Base-by-base conservation (phyloP, 2,888 invertebrate genomes). In the Meiosimyza decipiens region DNA sequence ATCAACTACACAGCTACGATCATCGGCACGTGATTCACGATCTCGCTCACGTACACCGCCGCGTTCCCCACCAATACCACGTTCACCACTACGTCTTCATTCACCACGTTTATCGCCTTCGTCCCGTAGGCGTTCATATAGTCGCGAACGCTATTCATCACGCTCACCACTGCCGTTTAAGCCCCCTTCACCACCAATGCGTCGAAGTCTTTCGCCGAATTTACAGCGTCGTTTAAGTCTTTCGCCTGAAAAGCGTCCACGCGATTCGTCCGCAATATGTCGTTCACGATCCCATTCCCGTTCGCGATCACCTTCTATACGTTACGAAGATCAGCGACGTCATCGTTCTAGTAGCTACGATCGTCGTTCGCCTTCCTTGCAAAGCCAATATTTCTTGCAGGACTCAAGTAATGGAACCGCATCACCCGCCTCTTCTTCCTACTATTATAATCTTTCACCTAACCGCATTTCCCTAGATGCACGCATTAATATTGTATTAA, bases 161-260 rank as follows among this genome's bases (percentile, higher is more conserved):
- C 80, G 85, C 33, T 85, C 86, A 0, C 86, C 86, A 9, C 72
- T 85, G 54, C 85, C 85, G 6, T 85, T 85, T 22, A 85, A 83
- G 71, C 85, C 86, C 3, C 87, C 85, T 0, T 85, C 86, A 9
- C 86, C 86, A 2, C 86, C 86, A 4, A 83, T 85, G 84, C 83
- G 82, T 4, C 82, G 85, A 33, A 85, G 84, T 66, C 76, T 80
- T 65, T 82, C 84, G 0, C 77, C 79, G 18, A 49, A 70, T 72
- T 3, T 71, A 72, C 67, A 1, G 64, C 74, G 40, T 28, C 75
- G 71, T 60, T 73, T 60, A 50, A 76, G 50, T 63, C 75, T 18
- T 74, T 80, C 74, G 51, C 78, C 70, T 40, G 54, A 64, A 7
- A 66, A 72, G n/a, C 73, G 74, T 16, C 74, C 70, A n/a, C 72